Percentiles rank a stretch among this genome's conserved stretches.
Evolutionary conservation across 2,113 vertebrate species (phyloP).

Genomic region (Heloderma charlesbogerti): DNA sequence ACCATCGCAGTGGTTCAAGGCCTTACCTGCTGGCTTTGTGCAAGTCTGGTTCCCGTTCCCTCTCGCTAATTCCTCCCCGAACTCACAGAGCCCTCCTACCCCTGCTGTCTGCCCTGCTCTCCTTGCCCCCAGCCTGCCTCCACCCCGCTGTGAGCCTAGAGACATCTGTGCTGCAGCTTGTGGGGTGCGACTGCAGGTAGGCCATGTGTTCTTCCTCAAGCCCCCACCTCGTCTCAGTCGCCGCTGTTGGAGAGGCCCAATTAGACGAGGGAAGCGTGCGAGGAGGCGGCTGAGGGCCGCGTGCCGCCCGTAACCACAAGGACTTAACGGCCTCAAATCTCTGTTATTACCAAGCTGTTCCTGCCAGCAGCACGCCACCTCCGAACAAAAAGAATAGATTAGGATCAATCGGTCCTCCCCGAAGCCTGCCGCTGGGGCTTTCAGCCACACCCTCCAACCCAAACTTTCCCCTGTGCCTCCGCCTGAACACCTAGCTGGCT

Average conservation of each 20-base stretch:
- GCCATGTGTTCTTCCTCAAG: conserved; percentile 83
- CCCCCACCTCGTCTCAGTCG: conserved; percentile 77
- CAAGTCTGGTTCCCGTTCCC: background rate
- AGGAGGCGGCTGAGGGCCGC: conserved; percentile 70
- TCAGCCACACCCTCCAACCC: conserved; percentile 80
- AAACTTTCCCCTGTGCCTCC: conserved; percentile 74
- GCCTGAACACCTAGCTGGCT: conserved; percentile 76
- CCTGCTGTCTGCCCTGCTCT: conserved; percentile 48
- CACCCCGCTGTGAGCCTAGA: background rate
- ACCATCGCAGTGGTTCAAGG: no score
- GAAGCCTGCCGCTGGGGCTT: conserved; percentile 81
- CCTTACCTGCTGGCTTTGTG: no score
- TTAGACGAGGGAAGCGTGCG: conserved; percentile 71
- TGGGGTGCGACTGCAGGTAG: conserved; percentile 78
- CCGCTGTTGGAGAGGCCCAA: conserved; percentile 78
- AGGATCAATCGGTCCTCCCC: conserved; percentile 82
- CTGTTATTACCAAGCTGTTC: conserved; percentile 88
- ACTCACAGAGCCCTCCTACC: conserved; percentile 46
- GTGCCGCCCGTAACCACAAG: conserved; percentile 80
- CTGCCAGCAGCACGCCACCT: conserved; percentile 80
- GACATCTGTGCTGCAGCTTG: conserved; percentile 82
- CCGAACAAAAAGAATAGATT: conserved; percentile 83
- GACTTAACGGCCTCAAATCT: conserved; percentile 81
- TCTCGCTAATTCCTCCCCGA: conserved; percentile 62
- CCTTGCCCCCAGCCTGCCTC: conserved; percentile 44